Evolutionary conservation across 2,113 vertebrate species (phyloP).

Genomic region (Dryoscopus gambensis): DNA sequence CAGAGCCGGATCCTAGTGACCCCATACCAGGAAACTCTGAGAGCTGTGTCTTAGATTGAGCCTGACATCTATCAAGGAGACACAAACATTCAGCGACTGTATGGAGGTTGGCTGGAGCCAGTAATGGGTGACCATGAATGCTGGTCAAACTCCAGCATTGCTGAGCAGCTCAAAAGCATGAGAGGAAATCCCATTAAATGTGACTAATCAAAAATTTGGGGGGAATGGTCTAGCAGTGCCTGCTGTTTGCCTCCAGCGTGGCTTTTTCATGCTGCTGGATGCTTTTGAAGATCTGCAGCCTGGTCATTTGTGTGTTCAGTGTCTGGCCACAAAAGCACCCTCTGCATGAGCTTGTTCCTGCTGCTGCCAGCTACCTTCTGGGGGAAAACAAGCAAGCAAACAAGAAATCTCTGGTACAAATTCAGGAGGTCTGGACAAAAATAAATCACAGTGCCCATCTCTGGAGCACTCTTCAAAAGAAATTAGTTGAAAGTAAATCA

Average conservation of each 20-base stretch:
- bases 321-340: not conserved
- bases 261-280: not conserved
- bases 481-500: conserved; percentile 12
- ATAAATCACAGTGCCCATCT: not conserved
- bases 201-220: conserved; percentile 23
- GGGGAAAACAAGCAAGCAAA: not conserved
- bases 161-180: not conserved
- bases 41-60: not conserved
- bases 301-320: not conserved
- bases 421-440: not conserved
- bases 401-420: not conserved
- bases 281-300: not conserved
- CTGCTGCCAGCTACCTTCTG: not conserved
- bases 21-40: not conserved
- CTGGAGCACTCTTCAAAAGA: not conserved
- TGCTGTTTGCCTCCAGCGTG: not conserved
- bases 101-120: not conserved
- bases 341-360: not conserved
- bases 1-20: conserved; percentile 3
- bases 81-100: not conserved
- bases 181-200: conserved; percentile 21
- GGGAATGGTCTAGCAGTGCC: not conserved
- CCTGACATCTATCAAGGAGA: not conserved
- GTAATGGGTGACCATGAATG: not conserved
- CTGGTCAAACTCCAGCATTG: not conserved